Evolutionary conservation across 2,113 vertebrate genomes (phyloP).

Genomic region (Todiramphus chloris): DNA sequence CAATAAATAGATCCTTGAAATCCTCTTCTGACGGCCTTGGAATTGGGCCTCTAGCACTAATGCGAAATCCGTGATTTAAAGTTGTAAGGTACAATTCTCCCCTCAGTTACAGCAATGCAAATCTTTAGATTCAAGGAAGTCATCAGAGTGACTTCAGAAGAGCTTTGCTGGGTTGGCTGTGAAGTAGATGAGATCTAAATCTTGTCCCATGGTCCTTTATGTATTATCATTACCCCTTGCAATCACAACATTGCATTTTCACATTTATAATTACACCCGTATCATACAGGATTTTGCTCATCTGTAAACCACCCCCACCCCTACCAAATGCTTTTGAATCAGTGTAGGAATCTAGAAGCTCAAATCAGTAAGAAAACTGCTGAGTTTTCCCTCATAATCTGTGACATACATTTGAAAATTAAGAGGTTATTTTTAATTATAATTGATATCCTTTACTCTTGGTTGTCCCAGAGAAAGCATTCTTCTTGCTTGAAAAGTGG

Average conservation of each 20-base stretch:
- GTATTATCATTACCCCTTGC: background rate
- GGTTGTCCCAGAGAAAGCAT: background rate
- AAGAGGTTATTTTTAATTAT: slow-evolving; percentile 20
- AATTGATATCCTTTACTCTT: background rate
- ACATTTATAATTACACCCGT: background rate
- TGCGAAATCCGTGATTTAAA: slow-evolving; percentile 17
- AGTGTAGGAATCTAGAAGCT: background rate
- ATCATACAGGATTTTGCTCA: background rate
- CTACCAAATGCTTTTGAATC: background rate
- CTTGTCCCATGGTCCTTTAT: background rate
- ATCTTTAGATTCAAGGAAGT: slow-evolving; percentile 31
- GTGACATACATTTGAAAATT: background rate
- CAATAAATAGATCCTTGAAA: slow-evolving; percentile 46
- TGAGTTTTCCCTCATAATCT: background rate
- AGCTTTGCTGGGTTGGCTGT: background rate
- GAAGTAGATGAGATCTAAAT: background rate
- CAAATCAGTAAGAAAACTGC: slow-evolving; percentile 14
- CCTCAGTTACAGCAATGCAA: background rate
- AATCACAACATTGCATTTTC: background rate
- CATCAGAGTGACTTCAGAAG: background rate
- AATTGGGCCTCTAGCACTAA: background rate
- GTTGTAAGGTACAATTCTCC: background rate
- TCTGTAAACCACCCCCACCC: background rate
- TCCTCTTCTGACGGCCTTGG: slow-evolving; percentile 16
- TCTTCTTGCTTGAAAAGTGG: background rate